Evolutionary conservation across 2,797 vertebrate species (phyloP).

Genomic region (Sphenodon punctatus): DNA sequence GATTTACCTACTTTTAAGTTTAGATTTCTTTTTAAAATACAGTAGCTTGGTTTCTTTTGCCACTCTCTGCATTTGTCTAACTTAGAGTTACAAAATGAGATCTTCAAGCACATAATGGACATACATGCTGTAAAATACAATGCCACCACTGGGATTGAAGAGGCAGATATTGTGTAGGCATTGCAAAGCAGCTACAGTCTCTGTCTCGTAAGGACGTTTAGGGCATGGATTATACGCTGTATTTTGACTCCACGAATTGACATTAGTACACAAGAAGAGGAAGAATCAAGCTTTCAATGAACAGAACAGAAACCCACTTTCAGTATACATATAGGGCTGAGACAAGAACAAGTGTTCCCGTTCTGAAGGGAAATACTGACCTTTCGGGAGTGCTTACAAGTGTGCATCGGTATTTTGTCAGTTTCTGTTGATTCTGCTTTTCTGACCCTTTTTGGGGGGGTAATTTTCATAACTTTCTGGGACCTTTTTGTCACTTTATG

Average conservation of each 20-base stretch:
- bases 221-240: conserved; percentile 23
- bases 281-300: no score
- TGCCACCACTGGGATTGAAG: conserved; percentile 11
- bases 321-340: no score
- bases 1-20: conserved; percentile 23
- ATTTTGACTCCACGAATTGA: neutral
- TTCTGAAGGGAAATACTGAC: no score
- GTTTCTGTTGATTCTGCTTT: no score
- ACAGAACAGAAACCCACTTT: neutral
- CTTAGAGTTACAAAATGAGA: neutral
- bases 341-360: no score
- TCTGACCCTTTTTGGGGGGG: no score
- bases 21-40: conserved; percentile 2
- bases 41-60: neutral
- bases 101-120: conserved; percentile 5
- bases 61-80: neutral
- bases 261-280: neutral
- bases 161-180: conserved; percentile 23
- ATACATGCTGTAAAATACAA: conserved; percentile 30
- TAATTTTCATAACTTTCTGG: no score
- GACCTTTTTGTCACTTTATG: no score
- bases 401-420: no score
- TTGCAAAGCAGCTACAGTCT: no score
- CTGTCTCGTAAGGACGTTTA: conserved; percentile 14
- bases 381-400: no score